A percentile compares a stretch with the other conserved stretches of the same genome.
phyloP scores from a whole-genome alignment of 2,888 invertebrate genomes.

The Andrena minutula region DNA sequence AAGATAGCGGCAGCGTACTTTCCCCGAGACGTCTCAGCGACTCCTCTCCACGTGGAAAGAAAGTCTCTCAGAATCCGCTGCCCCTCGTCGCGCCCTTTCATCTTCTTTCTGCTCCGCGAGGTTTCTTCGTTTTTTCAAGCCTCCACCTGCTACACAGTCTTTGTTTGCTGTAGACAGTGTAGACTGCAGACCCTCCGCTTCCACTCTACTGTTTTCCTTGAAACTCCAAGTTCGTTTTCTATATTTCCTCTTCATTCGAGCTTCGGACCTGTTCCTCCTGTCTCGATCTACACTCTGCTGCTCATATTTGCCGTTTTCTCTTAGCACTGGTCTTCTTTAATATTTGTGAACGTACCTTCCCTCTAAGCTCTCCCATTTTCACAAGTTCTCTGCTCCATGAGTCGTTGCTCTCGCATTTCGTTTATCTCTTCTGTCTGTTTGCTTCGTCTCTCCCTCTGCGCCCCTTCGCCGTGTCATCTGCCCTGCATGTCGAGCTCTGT shows the following conservation, averaged over 20 bases:
- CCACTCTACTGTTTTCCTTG: too few species aligned
- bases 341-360: background rate
- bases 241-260: background rate
- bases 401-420: background rate
- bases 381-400: background rate
- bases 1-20: background rate
- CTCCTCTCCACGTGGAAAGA: background rate
- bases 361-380: background rate
- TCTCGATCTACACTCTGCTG: background rate
- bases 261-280: background rate
- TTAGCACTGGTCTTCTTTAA: background rate
- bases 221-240: background rate
- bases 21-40: background rate
- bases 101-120: background rate
- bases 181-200: too few species aligned
- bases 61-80: slow-evolving; percentile 3
- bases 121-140: background rate
- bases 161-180: background rate
- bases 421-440: background rate
- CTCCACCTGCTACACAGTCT: background rate
- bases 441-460: background rate
- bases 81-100: background rate
- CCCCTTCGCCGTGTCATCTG: background rate
- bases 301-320: background rate
- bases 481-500: background rate